Conservation (phyloP, 2,113 vertebrate genomes). For the Tiliqua scincoides region DNA sequence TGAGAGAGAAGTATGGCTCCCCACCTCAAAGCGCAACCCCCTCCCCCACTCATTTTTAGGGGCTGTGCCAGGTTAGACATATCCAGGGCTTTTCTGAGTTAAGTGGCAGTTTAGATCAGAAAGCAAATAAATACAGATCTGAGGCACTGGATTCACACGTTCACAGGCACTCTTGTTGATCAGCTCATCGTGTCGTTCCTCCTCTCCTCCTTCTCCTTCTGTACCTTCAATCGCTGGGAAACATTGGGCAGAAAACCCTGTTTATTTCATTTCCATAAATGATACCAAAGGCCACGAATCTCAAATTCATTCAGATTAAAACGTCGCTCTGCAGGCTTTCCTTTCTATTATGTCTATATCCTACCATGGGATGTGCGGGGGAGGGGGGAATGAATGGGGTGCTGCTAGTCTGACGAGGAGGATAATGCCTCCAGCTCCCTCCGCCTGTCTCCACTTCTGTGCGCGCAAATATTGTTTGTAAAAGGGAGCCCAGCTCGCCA, state of each 20-base stretch:
- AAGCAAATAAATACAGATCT: slow-evolving; percentile 65
- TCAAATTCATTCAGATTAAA: slow-evolving; percentile 70
- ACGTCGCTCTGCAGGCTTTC: slow-evolving; percentile 58
- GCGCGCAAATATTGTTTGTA: slow-evolving; percentile 21
- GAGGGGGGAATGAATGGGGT: background rate
- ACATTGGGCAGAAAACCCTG: slow-evolving; percentile 56
- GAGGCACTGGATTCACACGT: slow-evolving; percentile 14
- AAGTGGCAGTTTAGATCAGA: slow-evolving; percentile 46
- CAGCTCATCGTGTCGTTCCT: slow-evolving; percentile 38
- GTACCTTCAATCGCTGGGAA: slow-evolving; percentile 37
- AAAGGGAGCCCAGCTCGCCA: slow-evolving; percentile 37
- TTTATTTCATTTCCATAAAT: slow-evolving; percentile 76
- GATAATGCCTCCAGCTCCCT: slow-evolving; percentile 21
- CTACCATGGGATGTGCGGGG: background rate
- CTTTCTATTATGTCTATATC: slow-evolving; percentile 30
- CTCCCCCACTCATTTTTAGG: slow-evolving; percentile 38
- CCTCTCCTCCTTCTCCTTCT: background rate
- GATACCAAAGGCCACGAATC: slow-evolving; percentile 71
- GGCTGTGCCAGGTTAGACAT: slow-evolving; percentile 49
- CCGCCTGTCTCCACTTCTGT: background rate
- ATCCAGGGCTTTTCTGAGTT: slow-evolving; percentile 45
- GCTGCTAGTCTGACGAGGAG: slow-evolving; percentile 39
- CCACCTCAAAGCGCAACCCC: background rate
- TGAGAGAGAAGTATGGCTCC: background rate
- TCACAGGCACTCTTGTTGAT: slow-evolving; percentile 34